Base-by-base conservation (phyloP, 2,888 invertebrate species). In the Platynereis dumerilii region DNA sequence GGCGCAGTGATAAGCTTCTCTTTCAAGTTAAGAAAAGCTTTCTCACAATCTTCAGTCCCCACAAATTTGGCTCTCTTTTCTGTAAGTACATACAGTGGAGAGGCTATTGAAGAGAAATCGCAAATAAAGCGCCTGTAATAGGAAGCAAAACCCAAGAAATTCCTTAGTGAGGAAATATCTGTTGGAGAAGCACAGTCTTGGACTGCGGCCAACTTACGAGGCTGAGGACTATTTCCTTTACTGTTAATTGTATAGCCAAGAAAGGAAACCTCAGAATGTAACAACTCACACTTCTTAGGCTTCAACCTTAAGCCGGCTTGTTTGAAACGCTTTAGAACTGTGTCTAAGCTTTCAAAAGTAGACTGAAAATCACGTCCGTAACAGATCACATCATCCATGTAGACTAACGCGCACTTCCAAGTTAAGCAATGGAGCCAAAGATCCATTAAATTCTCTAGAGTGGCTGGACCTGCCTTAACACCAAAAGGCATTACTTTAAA, bases 401-500 rank as follows among this genome's bases (percentile, higher is more conserved):
- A 55, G 2, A 27, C 28, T 10, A 55, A 24, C 7, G 22, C n/a
- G 7, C 22, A 3, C 10, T 26, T 55, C 55, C 28, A 55, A 17
- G 26, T 17, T 24, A 55, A 27, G 10, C 24, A 10, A 22, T 5
- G 17, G 3, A 55, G 17, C n/a, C 7, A 22, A 3, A 24, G 7
- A 24, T 55, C 55, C 55, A 55, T 55, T 20, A 55, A 24, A n/a
- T 24, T 10, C 10, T 24, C 24, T 22, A 27, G 17, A 24, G 24
- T 26, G 3, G 55, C 55, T 27, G 17, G 24, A 17, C 22, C 55
- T 15, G n/a, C 7, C 2, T 2, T 26, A 17, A 55, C n/a, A 55
- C 55, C 55, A 55, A 55, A 55, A 17, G 55, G 55, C 28, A 55
- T 55, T 7, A 55, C 26, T 24, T 55, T 55, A 24, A 55, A 55